Percentiles rank a stretch among this genome's conserved stretches.
Conservation (phyloP, 2,888 invertebrate species). For the Leptothorax acervorum region DNA sequence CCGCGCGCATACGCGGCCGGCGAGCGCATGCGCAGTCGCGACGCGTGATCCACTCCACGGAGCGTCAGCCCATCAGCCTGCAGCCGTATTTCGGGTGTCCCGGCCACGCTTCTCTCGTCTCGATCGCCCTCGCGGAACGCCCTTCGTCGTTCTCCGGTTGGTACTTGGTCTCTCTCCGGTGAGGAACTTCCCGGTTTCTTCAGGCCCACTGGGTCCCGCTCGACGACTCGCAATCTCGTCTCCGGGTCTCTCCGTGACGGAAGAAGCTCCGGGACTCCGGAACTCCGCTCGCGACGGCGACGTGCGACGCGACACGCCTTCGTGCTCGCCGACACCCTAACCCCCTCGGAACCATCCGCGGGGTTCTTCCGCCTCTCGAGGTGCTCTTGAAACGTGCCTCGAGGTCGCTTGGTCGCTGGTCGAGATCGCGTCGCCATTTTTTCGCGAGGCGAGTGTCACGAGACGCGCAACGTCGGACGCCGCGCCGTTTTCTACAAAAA, state of each 20-base stretch:
- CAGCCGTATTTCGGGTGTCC: conserved; percentile 60
- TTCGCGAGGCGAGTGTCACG: conserved; percentile 2
- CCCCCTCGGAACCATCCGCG: neutral
- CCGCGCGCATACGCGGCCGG: conserved; percentile 71
- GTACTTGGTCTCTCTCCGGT: neutral
- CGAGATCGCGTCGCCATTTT: conserved; percentile 40
- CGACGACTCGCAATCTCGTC: neutral
- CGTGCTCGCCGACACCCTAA: conserved; percentile 13
- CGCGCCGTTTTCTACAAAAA: neutral
- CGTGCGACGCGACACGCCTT: neutral
- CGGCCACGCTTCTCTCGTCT: conserved; percentile 73
- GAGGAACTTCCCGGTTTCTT: neutral
- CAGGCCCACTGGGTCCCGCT: neutral
- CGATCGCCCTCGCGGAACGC: conserved; percentile 42
- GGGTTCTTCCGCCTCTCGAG: no score
- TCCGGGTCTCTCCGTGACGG: neutral
- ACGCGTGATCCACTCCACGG: neutral
- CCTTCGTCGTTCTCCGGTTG: neutral
- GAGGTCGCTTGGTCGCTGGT: neutral
- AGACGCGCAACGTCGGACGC: neutral
- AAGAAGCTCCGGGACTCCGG: neutral
- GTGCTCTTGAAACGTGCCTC: neutral
- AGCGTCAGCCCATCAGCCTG: no score
- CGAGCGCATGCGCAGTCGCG: conserved; percentile 35
- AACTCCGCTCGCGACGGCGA: neutral